These are phyloP conservation scores for Ormyrus nitidulus DNA, from an alignment of 2,888 invertebrate genomes.

Conservation along the genomic window DNA sequence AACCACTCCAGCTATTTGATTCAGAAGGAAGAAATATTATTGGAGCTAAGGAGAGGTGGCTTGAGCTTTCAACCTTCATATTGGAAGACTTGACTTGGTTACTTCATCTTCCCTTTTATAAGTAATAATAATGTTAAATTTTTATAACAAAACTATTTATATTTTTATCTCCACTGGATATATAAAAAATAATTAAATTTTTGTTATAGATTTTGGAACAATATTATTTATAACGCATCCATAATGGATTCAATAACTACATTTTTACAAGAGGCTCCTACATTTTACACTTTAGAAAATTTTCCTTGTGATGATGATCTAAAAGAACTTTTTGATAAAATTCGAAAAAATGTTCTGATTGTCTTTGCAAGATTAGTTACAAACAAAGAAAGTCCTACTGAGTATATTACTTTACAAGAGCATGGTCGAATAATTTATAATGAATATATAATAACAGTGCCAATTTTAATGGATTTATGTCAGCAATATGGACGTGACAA, in stretches of 20 bases:
- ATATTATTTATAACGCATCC: conserved; percentile 81
- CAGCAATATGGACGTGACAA: conserved; percentile 85
- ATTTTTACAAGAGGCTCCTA: conserved; percentile 85
- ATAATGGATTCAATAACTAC: conserved; percentile 82
- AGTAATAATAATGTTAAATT: conserved; percentile 73
- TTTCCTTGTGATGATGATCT: conserved; percentile 75
- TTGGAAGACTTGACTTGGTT: conserved; percentile 83
- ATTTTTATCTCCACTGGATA: conserved; percentile 57
- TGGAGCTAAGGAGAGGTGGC: conserved; percentile 82
- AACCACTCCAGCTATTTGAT: conserved; percentile 76
- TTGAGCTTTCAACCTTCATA: conserved; percentile 79
- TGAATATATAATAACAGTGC: conserved; percentile 88
- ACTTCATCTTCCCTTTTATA: conserved; percentile 81
- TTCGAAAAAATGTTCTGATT: conserved; percentile 80
- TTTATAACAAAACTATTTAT: conserved; percentile 4
- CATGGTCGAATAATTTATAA: conserved; percentile 86
- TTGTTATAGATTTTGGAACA: conserved; percentile 82
- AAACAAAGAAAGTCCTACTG: conserved; percentile 79
- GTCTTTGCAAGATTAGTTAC: conserved; percentile 87
- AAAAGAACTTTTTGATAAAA: conserved; percentile 79
- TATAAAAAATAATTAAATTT: conserved; percentile 23
- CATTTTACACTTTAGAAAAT: conserved; percentile 79
- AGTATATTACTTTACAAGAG: conserved; percentile 81
- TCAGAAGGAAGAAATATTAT: conserved; percentile 77
- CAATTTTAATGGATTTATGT: conserved; percentile 87